A percentile compares a stretch with the other conserved stretches of the same genome.
phyloP scores from a whole-genome alignment of 2,888 invertebrate species.

The Melieria omissa region DNA sequence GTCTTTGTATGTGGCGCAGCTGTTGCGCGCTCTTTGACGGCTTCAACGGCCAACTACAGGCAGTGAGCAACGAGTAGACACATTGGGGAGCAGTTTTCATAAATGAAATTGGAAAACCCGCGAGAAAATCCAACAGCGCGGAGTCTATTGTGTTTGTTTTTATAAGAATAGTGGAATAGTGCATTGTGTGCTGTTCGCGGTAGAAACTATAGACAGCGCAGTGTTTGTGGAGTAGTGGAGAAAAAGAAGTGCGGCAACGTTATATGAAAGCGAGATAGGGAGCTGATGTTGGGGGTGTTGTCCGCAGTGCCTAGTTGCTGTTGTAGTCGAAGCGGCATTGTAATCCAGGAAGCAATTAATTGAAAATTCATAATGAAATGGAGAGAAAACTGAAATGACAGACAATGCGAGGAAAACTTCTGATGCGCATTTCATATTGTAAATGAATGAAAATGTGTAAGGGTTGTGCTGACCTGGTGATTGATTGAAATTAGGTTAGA shows the following conservation, averaged over 20 bases:
- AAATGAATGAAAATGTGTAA: background rate
- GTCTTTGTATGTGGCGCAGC: conserved; percentile 4
- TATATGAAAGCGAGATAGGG: background rate
- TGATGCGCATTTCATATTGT: conserved; percentile 22
- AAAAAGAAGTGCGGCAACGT: background rate
- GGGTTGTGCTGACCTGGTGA: background rate
- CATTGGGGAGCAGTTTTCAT: background rate
- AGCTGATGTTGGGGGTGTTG: background rate
- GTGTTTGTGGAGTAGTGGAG: background rate
- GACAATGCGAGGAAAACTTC: background rate
- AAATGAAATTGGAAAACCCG: conserved; percentile 13
- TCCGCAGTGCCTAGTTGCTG: background rate
- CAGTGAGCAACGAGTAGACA: no score
- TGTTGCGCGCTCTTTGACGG: background rate
- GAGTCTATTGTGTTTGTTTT: conserved; percentile 4
- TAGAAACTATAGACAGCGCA: no score
- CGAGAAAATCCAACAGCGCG: conserved; percentile 15
- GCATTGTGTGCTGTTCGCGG: background rate
- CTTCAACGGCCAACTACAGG: no score
- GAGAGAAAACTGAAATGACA: background rate
- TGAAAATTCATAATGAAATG: background rate
- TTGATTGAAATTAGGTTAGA: conserved; percentile 13
- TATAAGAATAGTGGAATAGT: background rate
- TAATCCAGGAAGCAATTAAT: background rate
- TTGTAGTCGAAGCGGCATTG: background rate